Evolutionary conservation across 2,888 invertebrate species (phyloP).

Genomic region (Phortica magna): DNA sequence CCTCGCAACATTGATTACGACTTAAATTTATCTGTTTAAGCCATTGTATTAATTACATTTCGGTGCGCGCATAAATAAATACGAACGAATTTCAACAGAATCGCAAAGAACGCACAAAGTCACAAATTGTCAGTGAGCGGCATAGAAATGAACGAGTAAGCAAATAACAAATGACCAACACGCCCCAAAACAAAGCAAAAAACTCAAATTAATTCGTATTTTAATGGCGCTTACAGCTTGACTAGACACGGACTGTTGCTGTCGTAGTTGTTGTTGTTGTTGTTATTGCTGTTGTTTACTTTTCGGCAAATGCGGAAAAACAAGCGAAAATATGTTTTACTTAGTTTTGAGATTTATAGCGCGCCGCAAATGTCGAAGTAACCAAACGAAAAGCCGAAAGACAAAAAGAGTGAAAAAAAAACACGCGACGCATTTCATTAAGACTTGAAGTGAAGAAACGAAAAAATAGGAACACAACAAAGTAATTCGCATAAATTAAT

Average conservation of each 20-base stretch:
- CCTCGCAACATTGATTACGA: neutral
- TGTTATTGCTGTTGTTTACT: neutral
- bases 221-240: neutral
- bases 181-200: neutral
- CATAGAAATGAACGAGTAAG: too few relatives aligned
- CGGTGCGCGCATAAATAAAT: neutral
- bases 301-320: conserved; percentile 13
- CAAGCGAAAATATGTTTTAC: conserved; percentile 10
- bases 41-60: neutral
- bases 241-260: neutral
- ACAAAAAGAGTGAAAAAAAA: neutral
- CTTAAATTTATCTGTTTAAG: neutral
- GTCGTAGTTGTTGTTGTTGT: neutral
- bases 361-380: neutral
- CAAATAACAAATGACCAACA: neutral
- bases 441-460: neutral
- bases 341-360: conserved; percentile 5
- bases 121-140: neutral
- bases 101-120: neutral
- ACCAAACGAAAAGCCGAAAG: neutral
- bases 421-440: neutral
- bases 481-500: neutral
- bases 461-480: neutral
- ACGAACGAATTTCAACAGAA: neutral
- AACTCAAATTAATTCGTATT: neutral